Base-by-base conservation (phyloP, 1,140 invertebrate genomes). In the Leptonema lineaticorne region DNA sequence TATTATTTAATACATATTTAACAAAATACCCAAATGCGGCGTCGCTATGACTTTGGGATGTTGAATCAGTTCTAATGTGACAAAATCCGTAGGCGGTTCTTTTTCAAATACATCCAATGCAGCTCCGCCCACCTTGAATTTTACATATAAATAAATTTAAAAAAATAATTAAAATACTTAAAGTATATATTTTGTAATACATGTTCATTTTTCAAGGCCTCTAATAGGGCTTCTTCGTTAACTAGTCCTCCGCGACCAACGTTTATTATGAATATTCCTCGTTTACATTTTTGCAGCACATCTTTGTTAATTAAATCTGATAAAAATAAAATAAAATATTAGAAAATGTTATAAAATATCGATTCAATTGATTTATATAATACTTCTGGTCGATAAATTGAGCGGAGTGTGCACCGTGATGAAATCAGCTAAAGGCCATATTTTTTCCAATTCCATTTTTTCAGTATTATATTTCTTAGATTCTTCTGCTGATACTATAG, bases 401-500 rank as follows among this genome's bases (percentile, higher is more conserved):
- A 99, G 85, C 1, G 97, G 97, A 1, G 94, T 96, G 76, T 99
- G 97, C 0, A 99, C 90, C 0, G 97, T 98, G 72, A 99, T 97
- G 79, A 95, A 98, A 78, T 99, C 96, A 20, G 94, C 95, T 20
- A 86, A 73, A 0, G 93, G 90, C 95, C 96, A 99, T 69, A 99
- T 91, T 75, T 96, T 81, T 4, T 96, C 90, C 68, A 98, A 78
- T 45, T 85, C 81, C 75, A 94, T 79, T 74, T 89, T 92, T 63
- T 90, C 86, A 0, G 96, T 89, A 56, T 90, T 88, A 74, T 92
- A 90, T 71, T 88, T 83, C 18, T 83, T 82, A 53, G 92, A 90
- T 56, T 87, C 86, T 74, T 93, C 89, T 5, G 84, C 83, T 0
- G 88, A 87, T 16, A 98, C 87, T 58, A 97, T 89, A 0, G 97